A percentile compares a stretch with the other conserved stretches of the same genome.
These are phyloP conservation scores for Lydus trimaculatus DNA, from an alignment of 2,888 invertebrate genomes.

Conservation along the genomic window DNA sequence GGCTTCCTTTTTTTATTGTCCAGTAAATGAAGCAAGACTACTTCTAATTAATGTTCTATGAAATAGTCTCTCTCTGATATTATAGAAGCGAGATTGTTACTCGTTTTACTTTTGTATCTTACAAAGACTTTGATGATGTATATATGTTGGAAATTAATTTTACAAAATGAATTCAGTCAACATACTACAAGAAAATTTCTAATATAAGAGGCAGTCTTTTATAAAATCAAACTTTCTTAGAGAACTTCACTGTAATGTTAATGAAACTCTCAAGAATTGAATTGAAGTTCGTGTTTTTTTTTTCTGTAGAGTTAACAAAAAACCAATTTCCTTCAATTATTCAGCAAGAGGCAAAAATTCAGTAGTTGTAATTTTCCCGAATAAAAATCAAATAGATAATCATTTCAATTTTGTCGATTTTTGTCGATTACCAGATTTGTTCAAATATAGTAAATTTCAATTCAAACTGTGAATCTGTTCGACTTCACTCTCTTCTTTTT, in stretches of 20 bases:
- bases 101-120: neutral
- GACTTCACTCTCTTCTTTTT: neutral
- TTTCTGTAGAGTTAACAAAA: neutral
- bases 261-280: neutral
- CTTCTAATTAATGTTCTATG: neutral
- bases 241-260: neutral
- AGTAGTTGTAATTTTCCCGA: neutral
- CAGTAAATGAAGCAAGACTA: neutral
- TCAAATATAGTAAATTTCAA: neutral
- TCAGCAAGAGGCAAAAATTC: neutral
- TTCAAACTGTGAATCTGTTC: neutral
- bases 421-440: conserved; percentile 3
- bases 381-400: conserved; percentile 2
- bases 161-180: neutral
- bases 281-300: neutral
- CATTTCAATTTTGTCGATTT: conserved; percentile 8
- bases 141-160: conserved; percentile 4
- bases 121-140: neutral
- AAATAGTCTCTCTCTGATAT: neutral
- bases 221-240: conserved; percentile 1
- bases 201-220: neutral
- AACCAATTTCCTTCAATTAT: neutral
- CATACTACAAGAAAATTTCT: neutral
- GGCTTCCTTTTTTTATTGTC: neutral
- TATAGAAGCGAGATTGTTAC: neutral